phyloP scores from a whole-genome alignment of 92 coral and sea anemone species.

The Ricordea florida region DNA sequence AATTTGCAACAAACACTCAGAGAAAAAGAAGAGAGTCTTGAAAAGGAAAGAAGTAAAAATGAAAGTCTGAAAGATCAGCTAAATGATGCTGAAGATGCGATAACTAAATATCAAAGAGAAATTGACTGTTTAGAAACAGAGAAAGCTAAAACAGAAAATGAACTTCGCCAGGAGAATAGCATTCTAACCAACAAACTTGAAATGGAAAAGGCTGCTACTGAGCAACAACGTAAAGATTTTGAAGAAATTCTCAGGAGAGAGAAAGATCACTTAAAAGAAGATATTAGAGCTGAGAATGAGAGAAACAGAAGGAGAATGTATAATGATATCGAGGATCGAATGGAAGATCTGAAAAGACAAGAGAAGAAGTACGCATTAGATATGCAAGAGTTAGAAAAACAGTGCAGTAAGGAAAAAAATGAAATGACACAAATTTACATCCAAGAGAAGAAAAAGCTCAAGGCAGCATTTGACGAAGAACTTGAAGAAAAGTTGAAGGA shows the following conservation, averaged over 20 bases:
- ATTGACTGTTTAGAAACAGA: constrained; percentile 47
- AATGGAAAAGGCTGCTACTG: constrained; percentile 35
- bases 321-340: constrained; percentile 45
- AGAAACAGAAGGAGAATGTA: constrained; percentile 51
- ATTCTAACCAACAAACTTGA: constrained; percentile 56
- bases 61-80: constrained; percentile 65
- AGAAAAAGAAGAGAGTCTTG: constrained; percentile 4
- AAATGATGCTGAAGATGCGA: constrained; percentile 63
- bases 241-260: constrained; percentile 56
- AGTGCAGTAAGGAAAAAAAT: constrained; percentile 55
- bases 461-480: constrained; percentile 52
- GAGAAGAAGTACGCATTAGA: constrained; percentile 19
- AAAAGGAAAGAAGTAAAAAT: constrained; percentile 44
- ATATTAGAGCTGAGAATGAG: constrained; percentile 48
- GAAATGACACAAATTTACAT: constrained; percentile 47
- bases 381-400: constrained; percentile 34
- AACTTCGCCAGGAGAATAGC: constrained; percentile 56
- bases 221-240: constrained; percentile 56
- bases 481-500: constrained; percentile 42
- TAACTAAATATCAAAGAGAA: constrained; percentile 67
- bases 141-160: constrained; percentile 52
- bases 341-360: constrained; percentile 39
- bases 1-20: background rate
- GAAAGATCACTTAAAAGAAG: constrained; percentile 49
- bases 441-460: constrained; percentile 57